Base-by-base conservation (phyloP, 2,888 invertebrate genomes). In the Acanthococcus lagerstroemiae region DNA sequence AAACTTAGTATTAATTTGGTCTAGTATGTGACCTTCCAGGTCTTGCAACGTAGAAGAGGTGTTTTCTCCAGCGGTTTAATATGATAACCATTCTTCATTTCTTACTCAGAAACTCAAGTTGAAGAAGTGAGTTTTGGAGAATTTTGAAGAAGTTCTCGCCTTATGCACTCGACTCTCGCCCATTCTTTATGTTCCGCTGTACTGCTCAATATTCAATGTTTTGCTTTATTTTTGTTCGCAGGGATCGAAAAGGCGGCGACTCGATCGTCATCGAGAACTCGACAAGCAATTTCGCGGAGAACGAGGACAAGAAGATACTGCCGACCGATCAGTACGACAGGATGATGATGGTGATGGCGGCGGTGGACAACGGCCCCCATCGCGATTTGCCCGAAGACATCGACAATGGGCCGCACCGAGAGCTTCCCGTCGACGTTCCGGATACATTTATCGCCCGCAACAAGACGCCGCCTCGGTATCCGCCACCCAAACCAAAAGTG, bases 371-470 rank as follows among this genome's bases (percentile, higher is more conserved):
- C 24, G 65, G 65, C 27, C 65, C 55, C 27, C 65, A 65, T 65
- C 65, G 65, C 24, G 65, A 65, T n/a, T 30, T 56, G 48, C 61
- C 66, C 55, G 54, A 44, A 17, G 25, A 67, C 77, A 72, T 73
- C 61, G 73, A 73, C 68, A 71, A 74, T 69, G 75, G 82, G 82
- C 90, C 91, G 75, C 95, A 95, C 82, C 87, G 95, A 76, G 96
- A 96, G 84, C 93, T 95, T 91, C 94, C 96, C 76, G 95, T 96
- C 78, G 96, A 96, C 80, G 95, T 95, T 74, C 96, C 96, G 75
- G 94, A 94, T 77, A 88, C 87, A 74, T 94, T 94, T 81, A 86
- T 92, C 74, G 91, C 88, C 72, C 81, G 88, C 74, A 88, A 88
- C 78, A 94, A 94, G 80, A 91, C 91, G 70, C 90, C 92, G 50